A percentile compares a stretch with the other conserved stretches of the same genome.
Conservation (phyloP, 2,797 vertebrate species). For the Peromyscus aztecus region DNA sequence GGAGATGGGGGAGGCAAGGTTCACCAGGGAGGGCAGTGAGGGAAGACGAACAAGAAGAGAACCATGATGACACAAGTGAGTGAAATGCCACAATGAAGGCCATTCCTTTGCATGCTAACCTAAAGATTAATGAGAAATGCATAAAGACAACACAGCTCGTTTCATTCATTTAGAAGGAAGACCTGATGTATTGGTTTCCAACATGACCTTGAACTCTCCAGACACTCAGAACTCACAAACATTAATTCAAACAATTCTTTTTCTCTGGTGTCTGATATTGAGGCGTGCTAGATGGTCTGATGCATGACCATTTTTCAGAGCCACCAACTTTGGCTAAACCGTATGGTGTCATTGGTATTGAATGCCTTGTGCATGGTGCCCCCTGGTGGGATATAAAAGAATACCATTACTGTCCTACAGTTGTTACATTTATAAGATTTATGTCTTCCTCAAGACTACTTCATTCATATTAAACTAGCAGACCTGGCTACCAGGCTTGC, state of each 20-base stretch:
- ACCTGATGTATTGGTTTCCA: neutral
- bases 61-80: neutral
- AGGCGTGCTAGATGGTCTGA: neutral
- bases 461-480: neutral
- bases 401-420: neutral
- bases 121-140: neutral
- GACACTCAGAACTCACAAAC: neutral
- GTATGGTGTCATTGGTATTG: neutral
- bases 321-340: neutral
- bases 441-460: neutral
- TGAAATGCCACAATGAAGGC: neutral
- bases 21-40: neutral
- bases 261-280: neutral
- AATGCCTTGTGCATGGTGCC: constrained; percentile 51
- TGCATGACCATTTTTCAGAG: neutral
- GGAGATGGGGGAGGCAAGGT: too few relatives aligned
- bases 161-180: neutral
- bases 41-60: neutral
- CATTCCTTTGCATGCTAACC: neutral
- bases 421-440: neutral
- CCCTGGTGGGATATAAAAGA: constrained; percentile 48
- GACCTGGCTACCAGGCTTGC: neutral
- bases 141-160: neutral
- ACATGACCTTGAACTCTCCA: neutral
- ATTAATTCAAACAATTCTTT: neutral